Conservation (phyloP, 2,113 vertebrate genomes). For the Baryphthengus martii region DNA sequence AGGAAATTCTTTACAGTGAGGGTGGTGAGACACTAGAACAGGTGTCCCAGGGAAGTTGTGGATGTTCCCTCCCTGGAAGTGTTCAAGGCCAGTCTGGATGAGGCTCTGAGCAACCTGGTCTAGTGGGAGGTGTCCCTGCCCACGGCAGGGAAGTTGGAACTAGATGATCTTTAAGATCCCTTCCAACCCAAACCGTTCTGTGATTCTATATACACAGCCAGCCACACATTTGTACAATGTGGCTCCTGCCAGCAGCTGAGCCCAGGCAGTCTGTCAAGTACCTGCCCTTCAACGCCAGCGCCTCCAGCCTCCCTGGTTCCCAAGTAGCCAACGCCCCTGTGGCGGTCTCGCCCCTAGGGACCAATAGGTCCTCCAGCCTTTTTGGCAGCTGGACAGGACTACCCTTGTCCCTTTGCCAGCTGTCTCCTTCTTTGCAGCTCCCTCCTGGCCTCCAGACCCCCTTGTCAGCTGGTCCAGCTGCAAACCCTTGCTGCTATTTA, state of each 20-base stretch:
- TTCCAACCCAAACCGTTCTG: no score
- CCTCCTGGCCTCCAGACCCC: not conserved
- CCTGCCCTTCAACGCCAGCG: not conserved
- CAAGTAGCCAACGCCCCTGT: not conserved
- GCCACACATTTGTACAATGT: rapidly evolving
- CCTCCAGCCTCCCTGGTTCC: not conserved
- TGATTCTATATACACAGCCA: no score
- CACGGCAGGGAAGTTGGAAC: no score
- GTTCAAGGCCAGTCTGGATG: no score
- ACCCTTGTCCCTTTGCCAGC: rapidly evolving
- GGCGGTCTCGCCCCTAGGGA: not conserved
- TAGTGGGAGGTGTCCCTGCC: no score
- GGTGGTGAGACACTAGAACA: no score
- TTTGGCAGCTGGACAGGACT: not conserved
- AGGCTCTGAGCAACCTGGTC: no score
- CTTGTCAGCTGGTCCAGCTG: rapidly evolving
- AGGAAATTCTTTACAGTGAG: no score
- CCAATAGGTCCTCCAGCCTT: not conserved
- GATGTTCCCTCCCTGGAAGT: no score
- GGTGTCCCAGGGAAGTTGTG: no score
- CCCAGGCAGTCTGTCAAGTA: not conserved
- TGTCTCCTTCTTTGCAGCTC: rapidly evolving
- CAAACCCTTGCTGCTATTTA: rapidly evolving
- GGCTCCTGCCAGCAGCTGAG: not conserved
- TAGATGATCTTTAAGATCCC: no score